These are phyloP conservation scores for Holcopasites calliopsidis DNA, from an alignment of 1,140 invertebrate species.

Conservation along the genomic window DNA sequence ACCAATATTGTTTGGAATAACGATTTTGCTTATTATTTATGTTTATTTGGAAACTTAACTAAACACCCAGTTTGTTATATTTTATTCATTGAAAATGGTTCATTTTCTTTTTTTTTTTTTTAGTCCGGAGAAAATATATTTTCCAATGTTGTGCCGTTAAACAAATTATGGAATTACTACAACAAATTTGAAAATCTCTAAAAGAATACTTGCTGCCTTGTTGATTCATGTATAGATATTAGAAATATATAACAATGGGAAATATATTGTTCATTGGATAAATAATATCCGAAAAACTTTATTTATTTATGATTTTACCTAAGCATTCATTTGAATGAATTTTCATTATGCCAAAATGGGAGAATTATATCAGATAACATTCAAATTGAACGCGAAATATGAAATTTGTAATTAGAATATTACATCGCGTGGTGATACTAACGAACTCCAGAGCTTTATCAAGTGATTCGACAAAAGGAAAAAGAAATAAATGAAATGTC, in stretches of 20 bases:
- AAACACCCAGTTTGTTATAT: neutral
- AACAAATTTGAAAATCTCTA: neutral
- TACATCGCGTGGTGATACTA: neutral
- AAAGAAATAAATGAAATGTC: neutral
- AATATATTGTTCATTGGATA: constrained; percentile 9
- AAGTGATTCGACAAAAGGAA: constrained; percentile 8
- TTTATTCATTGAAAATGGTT: no score
- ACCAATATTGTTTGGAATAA: constrained; percentile 5
- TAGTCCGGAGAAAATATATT: neutral
- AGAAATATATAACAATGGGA: neutral
- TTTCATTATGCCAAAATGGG: neutral
- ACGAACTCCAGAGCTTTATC: constrained; percentile 34
- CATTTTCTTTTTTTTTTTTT: no score
- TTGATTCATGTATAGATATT: neutral
- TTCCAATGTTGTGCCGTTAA: neutral
- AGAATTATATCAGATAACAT: neutral
- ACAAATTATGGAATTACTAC: neutral
- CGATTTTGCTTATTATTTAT: neutral
- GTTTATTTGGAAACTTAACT: neutral
- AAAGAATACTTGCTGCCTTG: neutral
- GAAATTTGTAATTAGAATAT: constrained; percentile 8
- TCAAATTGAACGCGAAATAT: constrained; percentile 16
- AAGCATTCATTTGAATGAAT: neutral
- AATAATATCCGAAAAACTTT: no score
- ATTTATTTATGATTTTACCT: no score